Base-by-base conservation (phyloP, 2,113 vertebrate species). In the Peromyscus leucopus region DNA sequence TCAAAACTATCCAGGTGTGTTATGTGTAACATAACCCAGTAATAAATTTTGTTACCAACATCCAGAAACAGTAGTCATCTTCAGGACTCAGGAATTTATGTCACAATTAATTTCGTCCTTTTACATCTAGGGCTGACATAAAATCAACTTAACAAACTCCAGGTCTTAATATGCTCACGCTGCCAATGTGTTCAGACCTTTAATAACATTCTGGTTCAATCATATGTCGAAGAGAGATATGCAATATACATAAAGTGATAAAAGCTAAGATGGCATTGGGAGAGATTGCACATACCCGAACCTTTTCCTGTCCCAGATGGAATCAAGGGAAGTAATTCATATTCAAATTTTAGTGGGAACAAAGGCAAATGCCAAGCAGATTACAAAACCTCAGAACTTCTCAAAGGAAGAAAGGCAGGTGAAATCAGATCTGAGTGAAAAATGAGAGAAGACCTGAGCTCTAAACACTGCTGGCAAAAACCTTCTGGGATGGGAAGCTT, bases 281-380 rank as follows among this genome's bases (percentile, higher is more conserved):
- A 89, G 7, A 90, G 61, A 75, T 19, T 74, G 17, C 17, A 59
- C 10, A 63, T 67, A 57, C 21, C 51, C 80, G 39, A 90, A 86
- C n/a, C 42, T 42, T 39, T 79, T 94, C n/a, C 4, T 36, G 87
- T 88, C 55, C 72, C 67, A 94, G 92, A 86, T n/a, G 65, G 90
- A 96, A 94, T 36, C 19, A 75, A 93, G 76, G 63, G 84, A 95
- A 89, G 74, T 67, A 96, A 28, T 89, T 87, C 92, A 95, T 82
- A 91, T 93, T 95, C 72, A 83, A 36, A 94, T 84, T 96, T 95
- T 51, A 96, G n/a, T 36, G 71, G 95, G 85, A 96, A 63, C 57
- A 85, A 93, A 33, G 75, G 91, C 69, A 26, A 96, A 12, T 75
- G 36, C 22, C 76, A 85, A 72, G 65, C 36, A 89, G 75, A 83